phyloP scores from a whole-genome alignment of 2,888 invertebrate species.

The Andrena marginata region DNA sequence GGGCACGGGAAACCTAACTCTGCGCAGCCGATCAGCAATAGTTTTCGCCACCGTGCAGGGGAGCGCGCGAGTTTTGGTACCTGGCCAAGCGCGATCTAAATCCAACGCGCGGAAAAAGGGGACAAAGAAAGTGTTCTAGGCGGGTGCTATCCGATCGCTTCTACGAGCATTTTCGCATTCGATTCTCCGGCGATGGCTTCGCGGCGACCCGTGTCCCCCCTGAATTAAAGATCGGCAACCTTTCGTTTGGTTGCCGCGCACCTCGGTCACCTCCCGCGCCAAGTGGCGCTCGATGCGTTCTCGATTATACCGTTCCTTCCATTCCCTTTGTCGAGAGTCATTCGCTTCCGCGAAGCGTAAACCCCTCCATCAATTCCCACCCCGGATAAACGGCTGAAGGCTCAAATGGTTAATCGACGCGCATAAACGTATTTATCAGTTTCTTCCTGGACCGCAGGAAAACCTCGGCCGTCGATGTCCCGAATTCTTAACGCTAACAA shows the following conservation, averaged over 20 bases:
- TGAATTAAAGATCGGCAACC: conserved; percentile 29
- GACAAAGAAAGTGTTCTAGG: background rate
- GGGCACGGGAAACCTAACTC: background rate
- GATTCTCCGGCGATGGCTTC: background rate
- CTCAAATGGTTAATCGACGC: conserved; percentile 26
- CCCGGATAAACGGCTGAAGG: conserved; percentile 9
- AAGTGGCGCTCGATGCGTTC: conserved; percentile 4
- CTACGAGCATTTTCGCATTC: background rate
- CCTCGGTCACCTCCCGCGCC: conserved; percentile 1
- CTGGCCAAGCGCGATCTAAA: conserved; percentile 52
- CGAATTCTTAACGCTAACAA: no score
- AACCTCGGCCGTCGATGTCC: no score
- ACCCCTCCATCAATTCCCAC: conserved; percentile 30
- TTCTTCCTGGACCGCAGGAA: background rate
- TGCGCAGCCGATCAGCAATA: background rate
- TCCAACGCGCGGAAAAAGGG: conserved; percentile 38
- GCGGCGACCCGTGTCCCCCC: conserved; percentile 4
- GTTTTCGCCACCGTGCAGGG: conserved; percentile 1
- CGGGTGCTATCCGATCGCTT: conserved; percentile 19
- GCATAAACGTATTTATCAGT: conserved; percentile 21
- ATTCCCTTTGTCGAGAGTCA: conserved; percentile 23
- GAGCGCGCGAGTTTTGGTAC: conserved; percentile 38
- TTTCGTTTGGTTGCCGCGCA: background rate
- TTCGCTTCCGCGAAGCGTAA: conserved; percentile 34
- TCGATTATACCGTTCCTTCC: conserved; percentile 6